These are phyloP conservation scores for Pseudoips prasinana DNA, from an alignment of 2,888 invertebrate species.

Conservation along the genomic window DNA sequence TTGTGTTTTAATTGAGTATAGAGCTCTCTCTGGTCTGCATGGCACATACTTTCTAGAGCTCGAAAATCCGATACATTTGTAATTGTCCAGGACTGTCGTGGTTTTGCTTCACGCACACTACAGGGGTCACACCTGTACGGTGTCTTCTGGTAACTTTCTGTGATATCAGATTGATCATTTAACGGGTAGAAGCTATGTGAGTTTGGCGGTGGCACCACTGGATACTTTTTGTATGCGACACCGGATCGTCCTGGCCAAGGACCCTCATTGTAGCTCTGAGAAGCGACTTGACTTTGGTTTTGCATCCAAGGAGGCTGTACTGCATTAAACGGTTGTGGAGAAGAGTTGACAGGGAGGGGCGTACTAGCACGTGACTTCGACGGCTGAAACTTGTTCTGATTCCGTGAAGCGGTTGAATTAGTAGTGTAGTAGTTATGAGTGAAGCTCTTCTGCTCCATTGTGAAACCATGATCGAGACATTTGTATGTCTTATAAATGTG, in stretches of 20 bases:
- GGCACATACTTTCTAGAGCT: conserved; percentile 66
- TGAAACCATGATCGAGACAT: conserved; percentile 79
- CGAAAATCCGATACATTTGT: conserved; percentile 72
- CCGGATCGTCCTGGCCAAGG: conserved; percentile 68
- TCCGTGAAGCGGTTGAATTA: conserved; percentile 68
- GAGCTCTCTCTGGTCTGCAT: conserved; percentile 68
- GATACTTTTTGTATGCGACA: conserved; percentile 67
- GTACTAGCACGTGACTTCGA: conserved; percentile 61
- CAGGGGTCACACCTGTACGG: conserved; percentile 71
- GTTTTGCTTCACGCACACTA: conserved; percentile 65
- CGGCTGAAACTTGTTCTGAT: conserved; percentile 69
- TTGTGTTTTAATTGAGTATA: conserved; percentile 73
- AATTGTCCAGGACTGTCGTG: conserved; percentile 77
- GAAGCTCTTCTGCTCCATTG: conserved; percentile 78
- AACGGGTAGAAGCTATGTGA: conserved; percentile 67
- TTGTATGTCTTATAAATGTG: conserved; percentile 83
- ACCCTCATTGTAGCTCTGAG: conserved; percentile 62
- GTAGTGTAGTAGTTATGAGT: conserved; percentile 76
- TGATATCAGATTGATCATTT: conserved; percentile 61
- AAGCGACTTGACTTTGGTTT: conserved; percentile 53
- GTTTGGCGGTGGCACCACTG: conserved; percentile 60
- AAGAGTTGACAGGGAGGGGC: conserved; percentile 60
- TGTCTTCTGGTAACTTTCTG: conserved; percentile 60
- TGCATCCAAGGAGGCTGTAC: conserved; percentile 74
- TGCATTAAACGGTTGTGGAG: conserved; percentile 67